Base-by-base conservation (phyloP, 2,888 invertebrate species). In the Coelinius sp. region DNA sequence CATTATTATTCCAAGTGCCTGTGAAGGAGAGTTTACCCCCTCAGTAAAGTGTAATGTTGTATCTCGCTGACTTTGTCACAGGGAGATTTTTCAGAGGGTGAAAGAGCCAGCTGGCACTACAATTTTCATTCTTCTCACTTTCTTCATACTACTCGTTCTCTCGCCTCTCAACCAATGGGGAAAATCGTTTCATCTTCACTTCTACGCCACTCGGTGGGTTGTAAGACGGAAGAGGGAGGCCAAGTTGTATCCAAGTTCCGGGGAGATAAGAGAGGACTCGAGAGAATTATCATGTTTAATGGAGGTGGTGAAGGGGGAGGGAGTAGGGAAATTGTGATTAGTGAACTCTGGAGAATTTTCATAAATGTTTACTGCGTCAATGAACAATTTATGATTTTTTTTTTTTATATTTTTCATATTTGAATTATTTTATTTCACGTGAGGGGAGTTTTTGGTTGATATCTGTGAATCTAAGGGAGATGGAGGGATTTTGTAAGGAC, bases 221-320 rank as follows among this genome's bases (percentile, higher is more conserved):
- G 59, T 59, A 31, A 35, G 38, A 63, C 27, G 63, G 52, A 70
- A 64, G 38, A 64, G 63, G 76, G 71, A 68, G 70, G 64, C 68
- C 71, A 71, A 68, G 76, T 70, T 73, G 67, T 73, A 75, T 59
- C 62, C 68, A 64, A 76, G 77, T 81, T 77, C 77, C 77, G 75
- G 75, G 67, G 74, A 71, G 78, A 77, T 76, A 71, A 76, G 73
- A 76, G 76, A 77, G 65, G 27, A 68, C 76, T 77, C 81, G 76
- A 78, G 81, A 81, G 82, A 82, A 81, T 83, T 82, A 82, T 82
- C 81, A 79, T 76, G 75, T 79, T 80, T 77, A n/a, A 80, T 78
- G 77, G 78, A n/a, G 76, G 78, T 79, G 80, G 80, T 25, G 31
- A 35, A 64, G 17, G 62, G 17, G 49, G 17, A 24, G 17, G 46